Percentiles rank a stretch among this genome's conserved stretches.
phyloP scores from a whole-genome alignment of 2,113 vertebrate species.

The Dipodomys ordii region DNA sequence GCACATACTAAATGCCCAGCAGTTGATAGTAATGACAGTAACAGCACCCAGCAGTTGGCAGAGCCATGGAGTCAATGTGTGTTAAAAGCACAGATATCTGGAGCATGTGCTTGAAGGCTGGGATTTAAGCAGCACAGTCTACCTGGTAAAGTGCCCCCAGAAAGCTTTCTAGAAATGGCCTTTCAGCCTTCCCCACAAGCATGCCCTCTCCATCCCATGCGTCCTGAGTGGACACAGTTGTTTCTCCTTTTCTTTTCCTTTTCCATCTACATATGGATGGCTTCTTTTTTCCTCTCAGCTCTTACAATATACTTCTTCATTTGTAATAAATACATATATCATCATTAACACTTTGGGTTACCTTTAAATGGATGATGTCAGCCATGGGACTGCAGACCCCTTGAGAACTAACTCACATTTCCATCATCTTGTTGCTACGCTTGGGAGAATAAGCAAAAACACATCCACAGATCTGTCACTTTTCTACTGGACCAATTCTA shows the following conservation, averaged over 20 bases:
- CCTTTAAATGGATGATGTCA: background rate
- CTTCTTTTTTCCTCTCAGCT: background rate
- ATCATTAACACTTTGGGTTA: background rate
- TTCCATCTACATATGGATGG: background rate
- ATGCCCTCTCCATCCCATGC: background rate
- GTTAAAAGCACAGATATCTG: too few species aligned
- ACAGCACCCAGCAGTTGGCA: background rate
- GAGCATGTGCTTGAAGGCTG: background rate
- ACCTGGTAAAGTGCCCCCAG: background rate
- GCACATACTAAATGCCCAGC: background rate
- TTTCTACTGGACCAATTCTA: background rate
- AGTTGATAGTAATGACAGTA: background rate
- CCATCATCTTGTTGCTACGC: background rate
- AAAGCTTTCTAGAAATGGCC: background rate
- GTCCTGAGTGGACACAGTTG: background rate
- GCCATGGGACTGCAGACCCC: background rate
- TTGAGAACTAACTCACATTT: background rate
- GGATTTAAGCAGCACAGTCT: too few species aligned
- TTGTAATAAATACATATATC: background rate
- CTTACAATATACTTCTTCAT: background rate
- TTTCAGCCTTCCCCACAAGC: background rate
- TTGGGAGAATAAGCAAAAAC: background rate
- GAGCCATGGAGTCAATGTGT: background rate
- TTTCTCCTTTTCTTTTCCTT: background rate
- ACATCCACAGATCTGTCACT: background rate